Evolutionary conservation across 64 coral and sea anemone genomes (phyloP), one percentile per base, ranked within the genome.

Genomic region (Trachythela sp.): DNA sequence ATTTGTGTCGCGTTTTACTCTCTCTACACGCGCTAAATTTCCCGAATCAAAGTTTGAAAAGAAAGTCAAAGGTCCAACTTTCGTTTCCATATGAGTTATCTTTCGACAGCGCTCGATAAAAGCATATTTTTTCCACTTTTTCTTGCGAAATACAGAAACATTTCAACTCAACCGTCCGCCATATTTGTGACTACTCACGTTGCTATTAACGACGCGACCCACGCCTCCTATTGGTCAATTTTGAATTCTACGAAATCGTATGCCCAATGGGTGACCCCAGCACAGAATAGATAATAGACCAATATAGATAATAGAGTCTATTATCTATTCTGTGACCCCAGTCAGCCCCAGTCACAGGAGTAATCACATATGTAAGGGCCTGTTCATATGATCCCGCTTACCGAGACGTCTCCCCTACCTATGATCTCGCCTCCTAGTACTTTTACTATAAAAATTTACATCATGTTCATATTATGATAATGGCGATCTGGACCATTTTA

Each of bases 31-130:
- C 39, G 93, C 93, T 51, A 99, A 91, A 83, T 99, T 99, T 75
- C 96, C 96, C n/a, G 96, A 94, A 86, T 99, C 96, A 91, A 99
- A 99, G 52, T 99, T 99, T 26, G 96, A 99, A 64, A 94, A 87
- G 77, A 99, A 99, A 22, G 93, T 95, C 36, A 99, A 85, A 85
- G 93, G 89, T 15, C 96, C 96, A 85, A 93, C 49, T 86, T 84
- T 92, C 48, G 93, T 91, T 89, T 98, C 96, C 96, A 99, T 99
- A 76, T 68, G 42, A 34, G 51, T 54, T 86, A 22, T 13, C 9
- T 40, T 49, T 13, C 30, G 30, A 30, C 13, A 39, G 20, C 18
- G 26, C 75, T 9, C 34, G 15, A 6, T 37, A 1, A 80, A 80
- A 36, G 15, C 9, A 80, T 35, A 2, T 80, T 80, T 17, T 80